Evolutionary conservation across 2,113 vertebrate species (phyloP).

Genomic region (Sapajus apella): DNA sequence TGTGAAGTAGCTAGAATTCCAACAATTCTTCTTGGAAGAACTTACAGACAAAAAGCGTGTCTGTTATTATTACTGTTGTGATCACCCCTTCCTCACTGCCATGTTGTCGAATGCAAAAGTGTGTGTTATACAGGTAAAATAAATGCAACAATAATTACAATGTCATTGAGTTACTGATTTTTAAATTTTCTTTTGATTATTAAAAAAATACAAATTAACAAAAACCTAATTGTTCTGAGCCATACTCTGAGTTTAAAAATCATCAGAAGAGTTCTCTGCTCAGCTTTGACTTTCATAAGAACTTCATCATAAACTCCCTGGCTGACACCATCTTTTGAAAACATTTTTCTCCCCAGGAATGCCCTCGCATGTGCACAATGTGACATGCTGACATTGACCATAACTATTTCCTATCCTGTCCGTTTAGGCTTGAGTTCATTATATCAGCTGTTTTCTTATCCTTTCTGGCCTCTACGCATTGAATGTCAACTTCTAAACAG

Average conservation of each 20-base stretch:
- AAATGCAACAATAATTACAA: neutral
- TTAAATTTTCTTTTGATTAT: neutral
- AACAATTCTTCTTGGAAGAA: neutral
- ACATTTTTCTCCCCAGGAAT: neutral
- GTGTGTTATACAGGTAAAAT: neutral
- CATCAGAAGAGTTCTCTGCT: neutral
- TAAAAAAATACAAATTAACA: neutral
- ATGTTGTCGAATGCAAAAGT: neutral
- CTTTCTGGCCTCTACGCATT: slow-evolving; percentile 18
- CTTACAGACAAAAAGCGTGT: neutral
- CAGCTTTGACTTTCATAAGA: neutral
- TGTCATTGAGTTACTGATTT: neutral
- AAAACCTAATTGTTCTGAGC: neutral
- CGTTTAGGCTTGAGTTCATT: neutral
- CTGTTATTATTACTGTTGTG: neutral
- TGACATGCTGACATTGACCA: neutral
- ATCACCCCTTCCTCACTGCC: neutral
- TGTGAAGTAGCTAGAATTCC: neutral
- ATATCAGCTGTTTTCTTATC: slow-evolving; percentile 48
- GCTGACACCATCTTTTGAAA: neutral
- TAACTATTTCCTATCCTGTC: neutral
- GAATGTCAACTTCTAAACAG: slow-evolving; percentile 13
- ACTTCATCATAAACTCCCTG: neutral
- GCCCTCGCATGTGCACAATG: neutral
- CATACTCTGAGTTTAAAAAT: neutral